Conservation (phyloP, 1,140 invertebrate genomes). For the Dolichoris vasculosae region DNA sequence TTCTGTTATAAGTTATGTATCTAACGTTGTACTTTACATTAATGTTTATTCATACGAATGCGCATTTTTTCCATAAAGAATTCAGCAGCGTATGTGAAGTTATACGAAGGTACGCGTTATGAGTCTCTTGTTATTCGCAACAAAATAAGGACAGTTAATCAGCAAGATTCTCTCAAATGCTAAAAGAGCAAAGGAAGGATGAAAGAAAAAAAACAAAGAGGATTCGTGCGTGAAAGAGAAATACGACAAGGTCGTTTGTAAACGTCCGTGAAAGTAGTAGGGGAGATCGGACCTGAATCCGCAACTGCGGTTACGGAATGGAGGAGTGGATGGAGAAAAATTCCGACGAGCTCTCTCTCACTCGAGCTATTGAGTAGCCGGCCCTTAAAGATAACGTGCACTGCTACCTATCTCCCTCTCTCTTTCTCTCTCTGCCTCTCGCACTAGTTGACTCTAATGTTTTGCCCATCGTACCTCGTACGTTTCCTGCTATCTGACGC, state of each 20-base stretch:
- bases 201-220: conserved; percentile 42
- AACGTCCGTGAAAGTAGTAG: background rate
- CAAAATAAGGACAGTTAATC: conserved; percentile 14
- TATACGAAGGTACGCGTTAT: too few species aligned
- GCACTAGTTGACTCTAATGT: conserved; percentile 43
- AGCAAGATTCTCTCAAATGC: background rate
- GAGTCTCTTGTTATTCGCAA: background rate
- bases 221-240: conserved; percentile 28
- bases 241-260: conserved; percentile 33
- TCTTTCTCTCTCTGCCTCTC: background rate
- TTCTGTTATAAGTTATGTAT: background rate
- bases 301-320: background rate
- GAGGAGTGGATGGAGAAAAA: conserved; percentile 14
- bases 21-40: background rate
- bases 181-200: background rate
- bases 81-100: background rate
- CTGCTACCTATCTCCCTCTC: background rate
- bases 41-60: background rate
- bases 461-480: conserved; percentile 57
- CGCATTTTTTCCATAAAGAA: background rate
- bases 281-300: background rate
- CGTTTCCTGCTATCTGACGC: conserved; percentile 66
- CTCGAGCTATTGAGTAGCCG: conserved; percentile 39
- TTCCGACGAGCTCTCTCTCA: conserved; percentile 13
- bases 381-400: conserved; percentile 44